Conservation (phyloP, 2,888 invertebrate genomes). For the Troilus luridus region DNA sequence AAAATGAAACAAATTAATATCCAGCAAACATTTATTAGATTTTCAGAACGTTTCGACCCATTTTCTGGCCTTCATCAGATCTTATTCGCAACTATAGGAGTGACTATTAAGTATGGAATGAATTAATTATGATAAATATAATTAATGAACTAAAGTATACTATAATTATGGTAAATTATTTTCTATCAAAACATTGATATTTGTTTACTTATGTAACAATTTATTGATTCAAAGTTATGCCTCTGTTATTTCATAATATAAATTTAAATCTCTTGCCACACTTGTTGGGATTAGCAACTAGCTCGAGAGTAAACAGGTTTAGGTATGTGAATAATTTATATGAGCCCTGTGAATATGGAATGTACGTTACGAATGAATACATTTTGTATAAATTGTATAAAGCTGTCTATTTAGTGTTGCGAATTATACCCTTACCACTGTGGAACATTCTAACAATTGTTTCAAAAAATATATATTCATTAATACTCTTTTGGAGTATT, state of each 20-base stretch:
- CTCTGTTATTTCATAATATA: background rate
- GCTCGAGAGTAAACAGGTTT: background rate
- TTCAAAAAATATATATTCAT: too few species aligned
- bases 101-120: too few species aligned
- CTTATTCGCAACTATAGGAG: too few species aligned
- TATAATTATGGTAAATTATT: background rate
- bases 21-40: too few species aligned
- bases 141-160: too few species aligned
- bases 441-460: too few species aligned
- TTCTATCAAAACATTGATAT: background rate
- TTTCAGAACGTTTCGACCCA: too few species aligned
- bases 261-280: background rate
- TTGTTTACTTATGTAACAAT: background rate
- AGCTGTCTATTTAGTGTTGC: background rate
- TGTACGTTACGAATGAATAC: background rate
- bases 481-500: too few species aligned
- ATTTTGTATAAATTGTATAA: background rate
- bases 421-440: background rate
- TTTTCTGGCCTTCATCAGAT: too few species aligned
- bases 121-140: too few species aligned
- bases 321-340: too few species aligned
- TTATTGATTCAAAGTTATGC: background rate
- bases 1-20: too few species aligned
- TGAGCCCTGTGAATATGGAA: background rate
- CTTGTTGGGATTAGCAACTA: background rate